Base-by-base conservation (phyloP, 2,888 invertebrate species). In the Smittia sp. region DNA sequence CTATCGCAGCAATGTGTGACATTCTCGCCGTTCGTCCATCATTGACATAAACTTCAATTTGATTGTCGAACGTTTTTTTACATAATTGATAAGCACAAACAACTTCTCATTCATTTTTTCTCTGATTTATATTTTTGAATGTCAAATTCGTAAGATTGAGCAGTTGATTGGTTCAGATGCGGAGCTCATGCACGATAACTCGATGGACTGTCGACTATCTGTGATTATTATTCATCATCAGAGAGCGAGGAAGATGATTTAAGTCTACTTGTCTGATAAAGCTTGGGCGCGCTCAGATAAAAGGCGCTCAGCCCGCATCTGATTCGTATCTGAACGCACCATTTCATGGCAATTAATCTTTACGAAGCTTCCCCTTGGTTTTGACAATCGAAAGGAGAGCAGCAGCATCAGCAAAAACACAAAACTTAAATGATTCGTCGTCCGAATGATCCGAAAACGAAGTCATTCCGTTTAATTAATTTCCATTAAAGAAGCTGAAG, bases 341-440 rank as follows among this genome's bases (percentile, higher is more conserved):
- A 24, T n/a, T 27, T 65, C 27, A 41, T 68, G 46, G 25, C 68
- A 68, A 68, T 68, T 68, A 41, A 68, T 68, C 68, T 68, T 41
- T 46, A 68, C 22, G 46, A 41, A 68, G 24, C 18, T 46, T 32
- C 39, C 27, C 15, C 65, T 32, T 24, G 11, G 7, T 22, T 62
- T 6, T 1, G 2, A 62, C 22, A 20, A 4, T 22, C 9, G 18
- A 11, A 46, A n/a, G 2, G 46, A 46, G 46, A 46, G 46, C 46
- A 32, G 6, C 46, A 46, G 15, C 15, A 46, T 2, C 3, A 11
- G 15, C 46, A 3, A 15, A 46, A 46, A 46, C 11, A 46, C 46
- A 46, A 32, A 32, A 9, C 15, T 46, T n/a, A 46, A 46, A 46
- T 46, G 11, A 15, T 46, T 46, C 15, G 46, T 46, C 46, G 11